Evolutionary conservation across 2,888 invertebrate species (phyloP), one percentile per base, ranked within the genome.

Genomic region (Drosophila histrio): DNA sequence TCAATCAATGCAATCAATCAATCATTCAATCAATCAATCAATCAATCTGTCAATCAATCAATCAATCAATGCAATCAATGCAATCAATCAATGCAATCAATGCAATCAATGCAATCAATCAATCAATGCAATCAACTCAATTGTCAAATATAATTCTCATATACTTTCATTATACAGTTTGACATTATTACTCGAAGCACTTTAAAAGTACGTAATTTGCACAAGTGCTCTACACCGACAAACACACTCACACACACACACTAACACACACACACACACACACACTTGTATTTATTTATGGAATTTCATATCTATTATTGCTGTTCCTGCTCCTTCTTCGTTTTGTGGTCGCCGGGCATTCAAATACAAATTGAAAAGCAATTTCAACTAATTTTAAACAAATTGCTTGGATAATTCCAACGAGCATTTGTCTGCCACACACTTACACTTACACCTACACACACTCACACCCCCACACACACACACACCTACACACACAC

Each of bases 311-410:
- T 11, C 46, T 38, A 52, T 53, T 61, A 61, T 59, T 59, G 22
- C 44, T 22, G 9, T 9, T 36, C n/a, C 3, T 38, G 9, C 50
- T 26, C 24, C 17, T 46, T 46, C 47, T 13, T 1, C 50, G n/a
- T 24, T 21, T 38, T 41, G 60, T 19, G 54, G 43, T 15, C 46
- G 41, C 22, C 32, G 46, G 30, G 30, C 28, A 59, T 52, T 52
- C 50, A 50, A 50, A 38, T 47, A 46, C 65, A 60, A 74, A 68
- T 72, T 66, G 60, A 64, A 75, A 78, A 75, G 56, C 79, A 70
- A 85, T 87, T 87, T 57, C 32, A 57, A 82, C 72, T 72, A 76
- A 82, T 85, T 79, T 85, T 68, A 44, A 87, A 63, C 67, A 82
- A 87, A 87, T 82, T 85, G 65, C 67, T 70, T 57, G 52, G 62